Evolutionary conservation across 1,140 invertebrate genomes (phyloP).

Genomic region (Scylla paramamosain): DNA sequence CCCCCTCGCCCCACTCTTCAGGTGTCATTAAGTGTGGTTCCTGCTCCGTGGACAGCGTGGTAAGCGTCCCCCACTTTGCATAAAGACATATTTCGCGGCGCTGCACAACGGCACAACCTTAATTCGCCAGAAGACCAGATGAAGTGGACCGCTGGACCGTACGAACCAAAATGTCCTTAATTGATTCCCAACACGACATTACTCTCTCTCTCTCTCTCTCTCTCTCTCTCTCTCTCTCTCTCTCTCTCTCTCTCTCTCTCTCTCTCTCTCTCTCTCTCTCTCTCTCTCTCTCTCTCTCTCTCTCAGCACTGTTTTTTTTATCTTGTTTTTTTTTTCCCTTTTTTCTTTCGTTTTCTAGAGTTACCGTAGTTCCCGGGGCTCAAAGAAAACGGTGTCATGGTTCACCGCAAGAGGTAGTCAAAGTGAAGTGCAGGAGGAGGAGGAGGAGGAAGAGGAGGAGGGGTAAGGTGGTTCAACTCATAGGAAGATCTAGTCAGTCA

Average conservation of each 20-base stretch:
- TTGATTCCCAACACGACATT: neutral
- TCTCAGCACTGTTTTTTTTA: neutral
- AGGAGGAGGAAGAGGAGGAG: neutral
- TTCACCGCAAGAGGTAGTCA: neutral
- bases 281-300: conserved; percentile 50
- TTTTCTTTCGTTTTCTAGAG: too few relatives aligned
- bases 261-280: conserved; percentile 47
- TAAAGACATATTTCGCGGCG: conserved; percentile 35
- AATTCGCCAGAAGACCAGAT: neutral
- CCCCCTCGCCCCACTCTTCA: conserved; percentile 8
- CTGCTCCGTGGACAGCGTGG: conserved; percentile 42
- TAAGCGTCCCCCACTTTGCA: conserved; percentile 45
- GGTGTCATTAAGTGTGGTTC: conserved; percentile 52
- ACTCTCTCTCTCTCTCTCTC: conserved; percentile 2
- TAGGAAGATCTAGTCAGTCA: neutral
- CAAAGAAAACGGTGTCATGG: conserved; percentile 9
- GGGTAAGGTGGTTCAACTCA: neutral
- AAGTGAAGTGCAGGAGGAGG: neutral
- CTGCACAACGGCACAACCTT: neutral
- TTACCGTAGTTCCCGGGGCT: neutral
- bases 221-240: conserved; percentile 51
- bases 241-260: conserved; percentile 2
- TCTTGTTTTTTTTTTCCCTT: too few relatives aligned
- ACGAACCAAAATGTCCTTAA: neutral
- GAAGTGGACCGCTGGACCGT: neutral